Base-by-base conservation (phyloP, 1,140 invertebrate genomes). In the Chymomyza costata region DNA sequence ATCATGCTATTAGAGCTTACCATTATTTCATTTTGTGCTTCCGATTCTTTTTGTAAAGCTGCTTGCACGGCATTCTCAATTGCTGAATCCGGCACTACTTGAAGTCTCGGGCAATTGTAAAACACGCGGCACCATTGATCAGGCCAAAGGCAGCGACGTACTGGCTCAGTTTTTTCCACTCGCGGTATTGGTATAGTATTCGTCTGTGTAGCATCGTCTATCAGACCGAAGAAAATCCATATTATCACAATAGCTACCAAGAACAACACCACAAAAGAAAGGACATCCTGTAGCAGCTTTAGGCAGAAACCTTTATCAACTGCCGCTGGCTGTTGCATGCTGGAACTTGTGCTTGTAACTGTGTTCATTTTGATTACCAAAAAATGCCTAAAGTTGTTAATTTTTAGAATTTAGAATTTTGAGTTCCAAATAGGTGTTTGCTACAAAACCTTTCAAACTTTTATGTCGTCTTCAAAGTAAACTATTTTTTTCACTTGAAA, bases 191-290 rank as follows among this genome's bases (percentile, higher is more conserved):
- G 21, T 25, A 8, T 25, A 6, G n/a, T 21, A 13, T 51, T 21
- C 13, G 41, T 13, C 5, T 49, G 35, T 1, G n/a, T 48, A 3
- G 43, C 25, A 10, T 65, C 57, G 15, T 57, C 43, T 3, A 65
- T 30, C 17, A 62, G n/a, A 1, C 44, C 44, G 11, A 71, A 35
- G 14, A 71, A 49, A n/a, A 14, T 25, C 0, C 38, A 41, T 8
- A 62, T 35, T 19, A 67, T 39, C 2, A 73, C 35, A 6, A 55
- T 16, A 7, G 53, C 59, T 3, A 64, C 10, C 10, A 54, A 45
- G 1, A 73, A 50, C 21, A 58, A 35, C 8, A 66, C 15, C 3
- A 71, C n/a, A 30, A 73, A 64, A 11, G 46, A 58, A 1, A 67
- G 10, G 2, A 73, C 18, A 31, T 73, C 63, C 35, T 64, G 52